Evolutionary conservation across 1,140 invertebrate species (phyloP), one percentile per base, ranked within the genome.

Genomic region (Heliconius hermathena): DNA sequence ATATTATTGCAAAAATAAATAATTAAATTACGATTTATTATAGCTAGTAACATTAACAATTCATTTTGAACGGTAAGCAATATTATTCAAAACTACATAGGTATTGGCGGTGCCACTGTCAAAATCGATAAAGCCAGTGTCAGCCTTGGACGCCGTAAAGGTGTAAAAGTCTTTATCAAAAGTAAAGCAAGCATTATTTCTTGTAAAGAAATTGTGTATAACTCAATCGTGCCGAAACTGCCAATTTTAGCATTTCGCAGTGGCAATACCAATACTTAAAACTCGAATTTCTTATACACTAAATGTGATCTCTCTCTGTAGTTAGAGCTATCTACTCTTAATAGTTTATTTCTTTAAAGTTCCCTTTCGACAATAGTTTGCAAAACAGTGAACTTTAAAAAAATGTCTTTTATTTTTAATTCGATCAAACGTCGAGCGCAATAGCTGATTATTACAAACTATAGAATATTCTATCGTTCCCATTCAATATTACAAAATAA

Each of bases 41-140:
- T 80, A 89, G 78, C 88, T 94, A 93, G 88, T 87, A 93, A 92
- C 90, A 92, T 91, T 89, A 91, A 91, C 90, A 92, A 92, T 91
- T 89, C 81, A 83, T 85, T 82, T 86, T 77, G 83, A 91, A 93
- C 90, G 87, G 81, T 92, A 92, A 93, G 91, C 91, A 92, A 93
- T 89, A 90, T 84, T 83, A 85, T 86, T 87, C 83, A 84, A 91
- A 89, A 89, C 86, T 82, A 81, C 76, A 79, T 29, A 75, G 46
- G 73, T 79, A 72, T 82, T 81, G 79, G 85, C 84, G 87, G 86
- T 91, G 88, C 89, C 89, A 90, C 78, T 84, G 66, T 77, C 73
- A 84, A 81, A 82, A 82, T 73, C 76, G 83, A 76, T 84, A 70
- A 76, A 78, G 77, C 78, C 73, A 76, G 60, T 78, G 52, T 81